Conservation (phyloP, 2,797 vertebrate species). For the Apodemus agrarius region DNA sequence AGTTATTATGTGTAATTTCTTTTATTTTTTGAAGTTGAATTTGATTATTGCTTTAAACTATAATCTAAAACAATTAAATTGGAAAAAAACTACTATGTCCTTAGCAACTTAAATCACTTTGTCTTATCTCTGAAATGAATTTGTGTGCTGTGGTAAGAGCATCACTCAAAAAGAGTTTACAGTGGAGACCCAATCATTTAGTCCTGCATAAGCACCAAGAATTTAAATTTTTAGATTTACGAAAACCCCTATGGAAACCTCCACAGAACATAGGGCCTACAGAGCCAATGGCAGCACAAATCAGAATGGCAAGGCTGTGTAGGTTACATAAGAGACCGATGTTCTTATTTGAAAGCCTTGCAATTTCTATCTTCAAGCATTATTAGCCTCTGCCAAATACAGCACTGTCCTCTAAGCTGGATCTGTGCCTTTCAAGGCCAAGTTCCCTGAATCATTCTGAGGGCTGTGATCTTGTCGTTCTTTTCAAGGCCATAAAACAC, state of each 20-base stretch:
- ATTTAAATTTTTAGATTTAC: neutral
- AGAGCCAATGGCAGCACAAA: neutral
- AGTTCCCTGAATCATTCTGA: neutral
- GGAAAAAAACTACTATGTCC: neutral
- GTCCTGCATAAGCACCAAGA: neutral
- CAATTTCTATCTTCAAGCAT: neutral
- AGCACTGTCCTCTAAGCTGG: neutral
- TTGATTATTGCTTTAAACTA: conserved; percentile 37
- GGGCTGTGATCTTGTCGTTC: neutral
- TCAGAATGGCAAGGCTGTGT: neutral
- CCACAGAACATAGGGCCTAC: neutral
- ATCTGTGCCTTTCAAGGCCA: neutral
- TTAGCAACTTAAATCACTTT: conserved; percentile 11
- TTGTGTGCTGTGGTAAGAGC: neutral
- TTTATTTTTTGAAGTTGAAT: conserved; percentile 2
- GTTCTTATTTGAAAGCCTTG: neutral
- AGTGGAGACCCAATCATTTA: conserved; percentile 14
- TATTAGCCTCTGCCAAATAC: neutral
- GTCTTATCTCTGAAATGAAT: neutral
- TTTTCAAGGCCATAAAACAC: too few species aligned
- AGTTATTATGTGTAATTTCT: neutral
- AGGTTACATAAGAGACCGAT: neutral
- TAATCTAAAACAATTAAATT: conserved; percentile 38
- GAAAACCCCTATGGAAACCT: neutral
- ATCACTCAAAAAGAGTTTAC: conserved; percentile 28